Evolutionary conservation across 2,888 invertebrate species (phyloP), one percentile per base, ranked within the genome.

Genomic region (Rhagium mordax): DNA sequence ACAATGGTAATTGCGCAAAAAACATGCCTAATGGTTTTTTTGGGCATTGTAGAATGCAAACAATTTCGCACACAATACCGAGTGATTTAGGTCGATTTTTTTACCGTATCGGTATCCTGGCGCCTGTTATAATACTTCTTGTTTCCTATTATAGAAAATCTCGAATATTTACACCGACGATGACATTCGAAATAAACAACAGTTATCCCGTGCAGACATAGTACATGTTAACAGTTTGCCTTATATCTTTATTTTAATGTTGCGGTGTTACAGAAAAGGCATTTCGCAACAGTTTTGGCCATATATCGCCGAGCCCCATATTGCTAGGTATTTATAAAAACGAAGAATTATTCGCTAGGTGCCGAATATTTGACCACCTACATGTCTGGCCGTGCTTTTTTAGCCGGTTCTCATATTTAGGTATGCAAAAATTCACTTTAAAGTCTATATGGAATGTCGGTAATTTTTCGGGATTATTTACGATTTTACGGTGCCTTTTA

Each of bases 61-160:
- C 27, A 64, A 24, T 64, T 64, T 64, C 62, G 21, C 62, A 64
- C 62, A 64, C 62, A 15, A 27, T 64, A 21, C 15, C 24, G 20
- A 61, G 53, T 53, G 65, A 65, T 65, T 65, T 65, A 33, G 51
- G 64, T 55, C 64, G 48, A 64, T 64, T 57, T 70, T 62, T 70
- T 57, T 65, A 59, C 68, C 65, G 65, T 66, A 73, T 62, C 65
- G 71, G 65, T 73, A 61, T 73, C 74, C 76, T 79, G 81, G 81
- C 81, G 81, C 81, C 81, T 75, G 73, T 33, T 66, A 71, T 74
- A 71, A 71, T 77, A 70, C 73, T 77, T 76, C 80, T 76, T 71
- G 81, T 81, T 81, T 78, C 81, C 81, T 79, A 78, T 80, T 79
- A 81, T 77, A 80, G 81, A 78, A 71, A 78, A 73, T 70, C 71